Base-by-base conservation (phyloP, 1,140 invertebrate genomes). In the Aphaenogaster ashmeadi region DNA sequence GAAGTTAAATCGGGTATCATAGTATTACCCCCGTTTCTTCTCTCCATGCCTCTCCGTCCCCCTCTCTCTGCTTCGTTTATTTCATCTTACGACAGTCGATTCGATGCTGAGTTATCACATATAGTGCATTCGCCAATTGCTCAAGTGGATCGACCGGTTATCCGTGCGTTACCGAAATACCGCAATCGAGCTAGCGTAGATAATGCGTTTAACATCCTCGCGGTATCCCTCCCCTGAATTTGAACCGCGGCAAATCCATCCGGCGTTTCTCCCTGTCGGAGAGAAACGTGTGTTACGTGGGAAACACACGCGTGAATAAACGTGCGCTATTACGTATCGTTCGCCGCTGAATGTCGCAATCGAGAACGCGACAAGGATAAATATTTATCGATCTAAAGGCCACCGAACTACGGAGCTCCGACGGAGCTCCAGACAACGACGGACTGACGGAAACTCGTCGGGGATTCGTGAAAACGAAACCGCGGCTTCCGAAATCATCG, bases 21-120 rank as follows among this genome's bases (percentile, higher is more conserved):
- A n/a, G 9, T 78, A 74, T 78, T 58, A 47, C 38, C 27, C 47
- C 38, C 4, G 41, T 38, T 62, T 36, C 27, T 27, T 41, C n/a
- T 38, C 15, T 5, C 47, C 38, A 1, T 5, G 27, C 38, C 15
- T 33, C 13, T n/a, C 15, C 3, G 0, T 3, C 11, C 41, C 27
- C 13, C 11, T 60, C 33, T 11, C 21, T 0, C 36, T 21, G 13
- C 13, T 52, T 38, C 54, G 33, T 52, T 83, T 87, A 60, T 71
- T 81, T 72, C 77, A 69, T 84, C 47, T 84, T 64, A 84, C 80
- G 80, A 50, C 69, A 60, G 33, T 50, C 69, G 80, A 84, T 84
- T 84, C 69, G 52, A 74, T 11, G 41, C n/a, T 41, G 80, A 62
- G 11, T 75, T 75, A 84, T 84, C 54, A 38, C 69, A 8, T 54